phyloP scores from a whole-genome alignment of 1,140 invertebrate species.

The Camponotus pennsylvanicus region DNA sequence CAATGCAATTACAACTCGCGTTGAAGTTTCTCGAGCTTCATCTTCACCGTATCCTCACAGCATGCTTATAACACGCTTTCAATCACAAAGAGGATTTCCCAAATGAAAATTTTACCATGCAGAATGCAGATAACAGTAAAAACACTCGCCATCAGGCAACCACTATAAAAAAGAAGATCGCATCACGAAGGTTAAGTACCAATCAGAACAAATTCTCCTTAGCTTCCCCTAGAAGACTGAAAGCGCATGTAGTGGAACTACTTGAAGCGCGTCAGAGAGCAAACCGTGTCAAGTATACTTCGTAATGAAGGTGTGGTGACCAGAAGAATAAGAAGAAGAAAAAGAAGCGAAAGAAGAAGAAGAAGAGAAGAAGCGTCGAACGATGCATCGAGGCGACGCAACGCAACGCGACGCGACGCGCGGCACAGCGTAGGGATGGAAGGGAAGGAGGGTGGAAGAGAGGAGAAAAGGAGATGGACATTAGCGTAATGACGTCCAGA shows the following conservation, averaged over 20 bases:
- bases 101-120: conserved; percentile 41
- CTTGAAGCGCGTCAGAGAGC: conserved; percentile 66
- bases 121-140: conserved; percentile 57
- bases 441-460: not conserved
- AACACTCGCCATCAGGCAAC: conserved; percentile 47
- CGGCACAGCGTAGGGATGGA: not conserved
- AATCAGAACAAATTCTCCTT: conserved; percentile 60
- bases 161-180: conserved; percentile 48
- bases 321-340: conserved; percentile 59
- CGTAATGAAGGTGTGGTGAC: conserved; percentile 60
- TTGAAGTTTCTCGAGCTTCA: not conserved
- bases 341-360: conserved; percentile 46
- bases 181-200: conserved; percentile 66
- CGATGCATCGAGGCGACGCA: conserved; percentile 62
- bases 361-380: conserved; percentile 38
- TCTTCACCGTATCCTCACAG: too few species aligned
- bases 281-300: conserved; percentile 73
- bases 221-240: conserved; percentile 55
- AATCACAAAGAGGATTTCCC: conserved; percentile 35
- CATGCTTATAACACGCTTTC: not conserved
- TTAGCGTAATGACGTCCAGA: conserved; percentile 77
- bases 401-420: conserved; percentile 18
- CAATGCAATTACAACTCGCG: not conserved
- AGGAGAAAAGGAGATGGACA: conserved; percentile 73
- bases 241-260: conserved; percentile 58